Evolutionary conservation across 2,797 vertebrate genomes (phyloP).

Genomic region (Oreochromis mossambicus): DNA sequence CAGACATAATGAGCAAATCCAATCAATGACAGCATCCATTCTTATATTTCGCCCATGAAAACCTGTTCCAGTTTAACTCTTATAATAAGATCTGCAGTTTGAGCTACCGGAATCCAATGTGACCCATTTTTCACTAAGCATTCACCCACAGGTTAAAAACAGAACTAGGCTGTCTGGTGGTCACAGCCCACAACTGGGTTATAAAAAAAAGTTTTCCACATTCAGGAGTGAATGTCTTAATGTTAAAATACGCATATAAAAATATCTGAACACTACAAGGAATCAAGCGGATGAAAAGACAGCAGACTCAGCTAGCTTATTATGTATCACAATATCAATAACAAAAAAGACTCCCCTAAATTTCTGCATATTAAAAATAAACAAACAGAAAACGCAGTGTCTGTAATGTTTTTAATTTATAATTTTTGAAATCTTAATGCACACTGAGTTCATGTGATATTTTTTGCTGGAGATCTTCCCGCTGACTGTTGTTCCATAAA

Average conservation of each 20-base stretch:
- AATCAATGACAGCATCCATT: background rate
- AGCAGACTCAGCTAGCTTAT: background rate
- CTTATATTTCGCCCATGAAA: background rate
- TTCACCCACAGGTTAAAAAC: background rate
- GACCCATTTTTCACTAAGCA: background rate
- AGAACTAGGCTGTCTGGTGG: background rate
- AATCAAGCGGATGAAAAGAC: background rate
- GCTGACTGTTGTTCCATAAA: constrained; percentile 12
- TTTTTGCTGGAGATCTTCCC: background rate
- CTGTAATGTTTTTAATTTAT: background rate
- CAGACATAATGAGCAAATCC: background rate
- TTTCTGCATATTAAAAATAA: background rate
- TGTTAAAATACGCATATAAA: background rate
- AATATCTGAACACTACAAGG: background rate
- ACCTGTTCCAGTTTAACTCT: background rate
- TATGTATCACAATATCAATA: background rate
- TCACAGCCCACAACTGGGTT: background rate
- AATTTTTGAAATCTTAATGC: background rate
- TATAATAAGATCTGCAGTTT: background rate
- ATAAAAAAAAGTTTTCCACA: background rate
- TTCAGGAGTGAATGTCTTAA: background rate
- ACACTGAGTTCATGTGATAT: background rate
- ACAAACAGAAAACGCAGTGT: background rate
- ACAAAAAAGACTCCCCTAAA: background rate
- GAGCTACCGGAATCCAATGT: background rate